Conservation (phyloP, 2,113 vertebrate species). For the Odontesthes bonariensis region DNA sequence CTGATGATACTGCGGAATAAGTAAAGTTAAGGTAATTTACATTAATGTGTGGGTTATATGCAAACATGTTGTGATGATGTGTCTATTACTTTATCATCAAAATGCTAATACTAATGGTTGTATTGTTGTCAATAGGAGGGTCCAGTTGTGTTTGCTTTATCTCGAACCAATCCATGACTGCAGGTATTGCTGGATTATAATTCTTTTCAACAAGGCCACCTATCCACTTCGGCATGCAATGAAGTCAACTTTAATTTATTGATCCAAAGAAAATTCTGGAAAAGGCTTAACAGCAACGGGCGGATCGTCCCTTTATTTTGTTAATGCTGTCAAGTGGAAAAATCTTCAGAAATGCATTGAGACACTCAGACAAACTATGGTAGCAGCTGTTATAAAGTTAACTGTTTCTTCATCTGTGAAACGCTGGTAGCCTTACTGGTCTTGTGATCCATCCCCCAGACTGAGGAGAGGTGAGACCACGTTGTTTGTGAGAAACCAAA, state of each 20-base stretch:
- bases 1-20: no score
- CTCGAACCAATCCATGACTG: not conserved
- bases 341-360: constrained; percentile 10
- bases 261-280: constrained; percentile 40
- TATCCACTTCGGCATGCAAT: constrained; percentile 23
- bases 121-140: no score
- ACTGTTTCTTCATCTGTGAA: constrained; percentile 22
- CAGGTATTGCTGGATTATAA: constrained; percentile 13
- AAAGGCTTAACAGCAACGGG: constrained; percentile 28
- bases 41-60: no score
- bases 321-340: constrained; percentile 31
- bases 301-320: constrained; percentile 3
- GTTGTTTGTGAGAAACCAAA: constrained; percentile 35
- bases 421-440: constrained; percentile 4
- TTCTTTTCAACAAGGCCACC: constrained; percentile 36
- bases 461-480: constrained; percentile 7
- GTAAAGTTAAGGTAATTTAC: no score
- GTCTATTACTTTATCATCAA: no score
- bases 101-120: no score
- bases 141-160: not conserved
- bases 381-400: constrained; percentile 38
- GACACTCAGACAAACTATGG: constrained; percentile 28
- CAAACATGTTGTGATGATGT: no score
- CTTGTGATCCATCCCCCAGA: constrained; percentile 38
- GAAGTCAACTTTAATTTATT: constrained; percentile 45